phyloP scores from a whole-genome alignment of 2,888 invertebrate species.

The Chesias legatella region DNA sequence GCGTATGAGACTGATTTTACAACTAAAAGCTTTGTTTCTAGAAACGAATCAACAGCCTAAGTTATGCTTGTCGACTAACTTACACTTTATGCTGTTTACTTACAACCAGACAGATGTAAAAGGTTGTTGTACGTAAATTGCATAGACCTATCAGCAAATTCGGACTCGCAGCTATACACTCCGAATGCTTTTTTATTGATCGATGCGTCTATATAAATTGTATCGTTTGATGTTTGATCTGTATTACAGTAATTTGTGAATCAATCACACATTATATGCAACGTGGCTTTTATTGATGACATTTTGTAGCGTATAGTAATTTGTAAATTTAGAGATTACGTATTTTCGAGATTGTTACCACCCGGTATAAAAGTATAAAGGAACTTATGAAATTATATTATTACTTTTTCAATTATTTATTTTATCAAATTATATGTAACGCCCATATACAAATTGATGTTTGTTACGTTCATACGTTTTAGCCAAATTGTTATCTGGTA shows the following conservation, averaged over 20 bases:
- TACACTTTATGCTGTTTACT: conserved; percentile 18
- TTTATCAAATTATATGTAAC: conserved; percentile 48
- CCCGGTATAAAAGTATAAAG: conserved; percentile 63
- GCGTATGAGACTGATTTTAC: conserved; percentile 80
- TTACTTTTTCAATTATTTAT: conserved; percentile 48
- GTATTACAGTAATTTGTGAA: conserved; percentile 46
- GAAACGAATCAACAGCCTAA: conserved; percentile 57
- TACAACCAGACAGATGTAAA: conserved; percentile 7
- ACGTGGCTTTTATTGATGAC: conserved; percentile 72
- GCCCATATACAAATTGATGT: conserved; percentile 60
- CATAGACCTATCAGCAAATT: conserved; percentile 26
- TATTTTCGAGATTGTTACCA: conserved; percentile 77
- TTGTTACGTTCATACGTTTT: conserved; percentile 64
- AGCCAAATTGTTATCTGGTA: conserved; percentile 62
- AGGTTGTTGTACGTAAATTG: conserved; percentile 13
- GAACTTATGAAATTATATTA: conserved; percentile 53
- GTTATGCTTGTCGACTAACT: conserved; percentile 35
- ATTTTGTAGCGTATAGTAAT: conserved; percentile 69
- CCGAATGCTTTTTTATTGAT: conserved; percentile 54
- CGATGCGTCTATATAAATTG: conserved; percentile 56
- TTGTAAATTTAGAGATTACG: conserved; percentile 72
- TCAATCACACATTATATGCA: conserved; percentile 48
- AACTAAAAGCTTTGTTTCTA: conserved; percentile 72
- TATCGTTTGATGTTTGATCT: conserved; percentile 47
- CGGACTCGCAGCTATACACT: conserved; percentile 52